Evolutionary conservation across 2,888 invertebrate species (phyloP), one percentile per base, ranked within the genome.

Genomic region (Unio delphinus): DNA sequence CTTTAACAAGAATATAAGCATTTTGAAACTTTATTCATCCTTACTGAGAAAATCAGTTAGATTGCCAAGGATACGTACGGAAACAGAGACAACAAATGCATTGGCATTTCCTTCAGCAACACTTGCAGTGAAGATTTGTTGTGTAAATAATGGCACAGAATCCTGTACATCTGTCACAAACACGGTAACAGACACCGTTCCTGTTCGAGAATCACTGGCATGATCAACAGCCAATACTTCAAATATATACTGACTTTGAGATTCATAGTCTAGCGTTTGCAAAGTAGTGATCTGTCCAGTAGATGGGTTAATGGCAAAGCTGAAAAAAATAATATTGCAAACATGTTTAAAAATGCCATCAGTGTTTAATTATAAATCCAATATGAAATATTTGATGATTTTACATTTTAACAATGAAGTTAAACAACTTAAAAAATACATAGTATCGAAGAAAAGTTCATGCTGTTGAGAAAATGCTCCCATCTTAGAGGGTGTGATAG

Each of bases 121-220:
- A 55, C 66, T 74, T 18, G 79, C 81, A 8, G 68, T 67, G 64
- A 85, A 85, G 7, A 73, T 72, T 4, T 68, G 54, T 8, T 79
- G 70, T 1, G 70, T 70, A 73, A 88, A 88, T 20, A 70, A 59
- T 6, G 88, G 88, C 7, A 77, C 64, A 65, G 84, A 83, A 73
- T 88, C 88, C 66, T 86, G 81, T 4, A 76, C 66, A 75, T 88
- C 85, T 30, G 75, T 72, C 3, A 85, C 70, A 6, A 70, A 74
- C 5, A 79, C 67, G 20, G 72, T 79, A 20, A 83, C 78, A 20
- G 70, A 74, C 7, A 73, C 75, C 15, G 76, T 73, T 45, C 75
- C 73, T 7, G 80, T 79, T 23, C 78, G 72, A 5, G 74, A 67
- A 55, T 74, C 73, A 20, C 68, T 62, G 4, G 80, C 82, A 54